Percentiles rank a stretch among this genome's conserved stretches.
Evolutionary conservation across 2,797 vertebrate genomes (phyloP).

Genomic region (Eulemur mongoz): DNA sequence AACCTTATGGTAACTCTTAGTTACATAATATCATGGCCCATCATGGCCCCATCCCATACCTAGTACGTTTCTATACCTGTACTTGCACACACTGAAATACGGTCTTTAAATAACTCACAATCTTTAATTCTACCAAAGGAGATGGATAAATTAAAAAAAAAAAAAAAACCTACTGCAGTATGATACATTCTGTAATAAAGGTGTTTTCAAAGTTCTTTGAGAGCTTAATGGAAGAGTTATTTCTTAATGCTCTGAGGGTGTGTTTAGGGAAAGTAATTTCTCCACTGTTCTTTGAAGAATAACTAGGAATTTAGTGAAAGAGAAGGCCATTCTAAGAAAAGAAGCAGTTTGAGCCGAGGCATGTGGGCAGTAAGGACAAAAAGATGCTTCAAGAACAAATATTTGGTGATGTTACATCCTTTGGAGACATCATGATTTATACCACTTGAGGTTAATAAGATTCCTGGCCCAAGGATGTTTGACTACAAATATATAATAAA

Average conservation of each 20-base stretch:
- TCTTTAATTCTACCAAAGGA: conserved; percentile 18
- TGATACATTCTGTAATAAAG: neutral
- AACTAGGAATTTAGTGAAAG: neutral
- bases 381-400: neutral
- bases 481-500: conserved; percentile 10
- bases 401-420: neutral
- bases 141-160: neutral
- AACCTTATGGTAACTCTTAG: neutral
- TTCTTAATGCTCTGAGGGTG: neutral
- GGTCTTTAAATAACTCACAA: conserved; percentile 6
- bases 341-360: neutral
- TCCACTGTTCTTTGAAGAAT: neutral
- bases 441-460: conserved; percentile 5
- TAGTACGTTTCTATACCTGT: neutral
- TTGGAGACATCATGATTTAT: neutral
- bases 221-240: neutral
- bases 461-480: neutral
- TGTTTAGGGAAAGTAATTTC: neutral
- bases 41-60: neutral
- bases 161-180: neutral
- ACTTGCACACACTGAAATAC: neutral
- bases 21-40: neutral
- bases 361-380: neutral
- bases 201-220: conserved; percentile 15
- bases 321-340: conserved; percentile 24